phyloP scores from a whole-genome alignment of 2,113 vertebrate genomes.

The Anoplopoma fimbria region DNA sequence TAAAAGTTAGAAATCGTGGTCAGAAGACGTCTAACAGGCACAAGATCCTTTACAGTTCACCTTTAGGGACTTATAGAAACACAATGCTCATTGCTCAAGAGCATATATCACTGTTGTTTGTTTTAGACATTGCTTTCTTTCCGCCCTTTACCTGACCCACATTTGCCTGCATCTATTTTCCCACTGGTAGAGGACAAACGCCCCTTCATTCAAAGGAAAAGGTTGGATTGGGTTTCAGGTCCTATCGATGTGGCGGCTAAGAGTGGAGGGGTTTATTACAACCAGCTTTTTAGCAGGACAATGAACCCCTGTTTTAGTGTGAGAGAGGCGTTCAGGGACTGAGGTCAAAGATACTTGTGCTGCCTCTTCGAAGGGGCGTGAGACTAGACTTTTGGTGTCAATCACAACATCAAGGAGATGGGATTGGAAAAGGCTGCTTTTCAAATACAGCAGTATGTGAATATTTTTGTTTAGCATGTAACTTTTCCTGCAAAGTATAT shows the following conservation, averaged over 20 bases:
- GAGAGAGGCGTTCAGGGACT: constrained; percentile 40
- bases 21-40: too few species aligned
- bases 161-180: constrained; percentile 68
- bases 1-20: too few species aligned
- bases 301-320: constrained; percentile 75
- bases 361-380: constrained; percentile 47
- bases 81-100: neutral
- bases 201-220: constrained; percentile 68
- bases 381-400: constrained; percentile 53
- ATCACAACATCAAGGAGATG: constrained; percentile 34
- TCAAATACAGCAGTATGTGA: neutral
- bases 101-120: constrained; percentile 25
- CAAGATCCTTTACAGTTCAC: neutral
- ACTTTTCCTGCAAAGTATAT: constrained; percentile 13
- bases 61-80: constrained; percentile 15
- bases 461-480: neutral
- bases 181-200: constrained; percentile 70
- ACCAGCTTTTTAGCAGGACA: constrained; percentile 71
- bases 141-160: constrained; percentile 61
- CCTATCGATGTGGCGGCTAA: constrained; percentile 63
- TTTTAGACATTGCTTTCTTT: constrained; percentile 44
- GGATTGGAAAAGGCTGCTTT: constrained; percentile 20
- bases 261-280: constrained; percentile 75
- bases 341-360: constrained; percentile 66
- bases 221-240: constrained; percentile 76